Base-by-base conservation (phyloP, 2,113 vertebrate species). In the Calidris pygmaea region DNA sequence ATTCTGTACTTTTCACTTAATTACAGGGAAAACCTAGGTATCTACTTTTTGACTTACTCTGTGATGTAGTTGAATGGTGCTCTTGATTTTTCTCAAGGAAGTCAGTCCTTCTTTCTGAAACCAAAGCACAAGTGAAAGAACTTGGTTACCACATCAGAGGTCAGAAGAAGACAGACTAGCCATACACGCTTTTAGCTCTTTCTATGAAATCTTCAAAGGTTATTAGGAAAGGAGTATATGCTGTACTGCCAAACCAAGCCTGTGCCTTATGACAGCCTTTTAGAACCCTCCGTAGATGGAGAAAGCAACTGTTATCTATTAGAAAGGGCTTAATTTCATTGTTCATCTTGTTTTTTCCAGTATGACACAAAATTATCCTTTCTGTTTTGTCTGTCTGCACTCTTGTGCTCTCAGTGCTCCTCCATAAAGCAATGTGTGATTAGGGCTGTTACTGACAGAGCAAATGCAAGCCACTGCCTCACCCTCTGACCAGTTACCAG, bases 31-130 rank as follows among this genome's bases (percentile, higher is more conserved):
- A 79, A 53, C 68, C 53, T 4, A 53, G 8, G 39, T 65, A 72
- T 20, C 34, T 60, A 3, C 30, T 62, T 62, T 58, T 65, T 41
- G 1, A 66, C 63, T 91, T 93, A 97, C 96, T 95, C 71, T 39
- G 87, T 59, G 50, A 41, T 67, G 47, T 14, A 53, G 63, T 27
- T 41, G 87, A 77, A 9, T 3, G 22, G 26, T 34, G 45, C n/a
- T 85, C 75, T 34, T 66, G 63, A 37, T 80, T 95, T 30, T 77
- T 91, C 91, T 91, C 87, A 83, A 47, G 55, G 74, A 94, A 93
- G 41, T 93, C 87, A 53, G 58, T 7, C 71, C 77, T 94, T 85
- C 22, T 85, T 91, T 95, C 96, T 96, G 91, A 94, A 95, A 94
- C 50, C 67, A 71, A 87, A 85, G 67, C 35, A 95, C 30, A 76